These are phyloP conservation scores for Linnaemya vulpina DNA, from an alignment of 2,888 invertebrate species.

Conservation along the genomic window DNA sequence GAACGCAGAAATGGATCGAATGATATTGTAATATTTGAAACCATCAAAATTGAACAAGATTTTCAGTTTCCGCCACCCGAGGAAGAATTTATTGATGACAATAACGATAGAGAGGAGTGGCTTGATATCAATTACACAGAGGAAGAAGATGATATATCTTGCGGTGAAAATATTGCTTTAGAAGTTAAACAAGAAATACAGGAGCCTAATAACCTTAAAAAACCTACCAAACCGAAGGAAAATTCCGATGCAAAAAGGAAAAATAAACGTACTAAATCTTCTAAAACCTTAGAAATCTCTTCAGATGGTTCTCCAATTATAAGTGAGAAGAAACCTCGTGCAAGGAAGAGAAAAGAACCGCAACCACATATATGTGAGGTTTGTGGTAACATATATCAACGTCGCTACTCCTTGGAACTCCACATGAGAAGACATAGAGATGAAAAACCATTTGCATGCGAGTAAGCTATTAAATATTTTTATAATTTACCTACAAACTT, in stretches of 20 bases:
- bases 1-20: conserved; percentile 40
- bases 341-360: conserved; percentile 69
- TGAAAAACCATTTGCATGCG: conserved; percentile 81
- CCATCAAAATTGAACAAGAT: conserved; percentile 3
- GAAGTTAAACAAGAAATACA: conserved; percentile 10
- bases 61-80: neutral
- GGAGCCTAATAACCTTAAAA: neutral
- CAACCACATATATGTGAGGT: conserved; percentile 80
- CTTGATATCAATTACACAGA: conserved; percentile 27
- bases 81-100: neutral
- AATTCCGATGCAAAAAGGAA: neutral
- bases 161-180: conserved; percentile 7
- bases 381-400: conserved; percentile 81
- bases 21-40: conserved; percentile 21
- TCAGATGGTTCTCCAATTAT: conserved; percentile 74
- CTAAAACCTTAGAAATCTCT: conserved; percentile 74
- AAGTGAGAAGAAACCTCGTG: conserved; percentile 50
- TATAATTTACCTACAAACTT: neutral
- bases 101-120: conserved; percentile 5
- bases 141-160: conserved; percentile 31
- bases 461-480: conserved; percentile 75
- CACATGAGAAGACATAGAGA: conserved; percentile 82
- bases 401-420: conserved; percentile 80
- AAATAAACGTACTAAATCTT: conserved; percentile 3
- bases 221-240: neutral